phyloP scores from a whole-genome alignment of 2,113 vertebrate genomes.

The Proterorhinus semilunaris region DNA sequence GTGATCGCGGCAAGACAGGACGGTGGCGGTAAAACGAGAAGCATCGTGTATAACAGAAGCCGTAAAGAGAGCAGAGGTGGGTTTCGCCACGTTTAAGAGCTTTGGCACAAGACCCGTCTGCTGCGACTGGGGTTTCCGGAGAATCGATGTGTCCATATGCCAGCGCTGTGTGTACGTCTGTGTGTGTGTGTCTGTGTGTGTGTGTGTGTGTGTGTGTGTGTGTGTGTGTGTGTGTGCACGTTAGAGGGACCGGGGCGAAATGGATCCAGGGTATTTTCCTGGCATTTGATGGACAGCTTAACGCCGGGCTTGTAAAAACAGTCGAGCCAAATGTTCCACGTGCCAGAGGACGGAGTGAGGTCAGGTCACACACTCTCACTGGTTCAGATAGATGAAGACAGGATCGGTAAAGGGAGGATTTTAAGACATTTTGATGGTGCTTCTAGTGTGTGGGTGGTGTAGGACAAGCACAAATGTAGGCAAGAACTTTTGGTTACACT shows the following conservation, averaged over 20 bases:
- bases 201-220: too few relatives aligned
- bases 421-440: constrained; percentile 47
- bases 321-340: constrained; percentile 66
- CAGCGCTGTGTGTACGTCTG: constrained; percentile 20
- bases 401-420: constrained; percentile 55
- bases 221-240: constrained; percentile 13
- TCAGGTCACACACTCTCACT: constrained; percentile 27
- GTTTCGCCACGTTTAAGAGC: constrained; percentile 68
- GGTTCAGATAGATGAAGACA: constrained; percentile 18
- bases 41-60: constrained; percentile 50
- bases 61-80: constrained; percentile 54
- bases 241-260: constrained; percentile 14
- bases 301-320: constrained; percentile 67
- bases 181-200: constrained; percentile 21
- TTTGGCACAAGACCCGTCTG: constrained; percentile 47
- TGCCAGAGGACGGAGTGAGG: constrained; percentile 55
- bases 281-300: constrained; percentile 70
- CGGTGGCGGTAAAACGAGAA: constrained; percentile 59
- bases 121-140: constrained; percentile 56
- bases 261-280: constrained; percentile 45
- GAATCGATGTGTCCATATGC: constrained; percentile 40
- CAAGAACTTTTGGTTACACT: too few relatives aligned
- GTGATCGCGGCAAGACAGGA: constrained; percentile 50
- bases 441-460: too few relatives aligned
- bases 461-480: too few relatives aligned